Evolutionary conservation across 1,140 invertebrate genomes (phyloP), one percentile per base, ranked within the genome.

Genomic region (Camponotus pennsylvanicus): DNA sequence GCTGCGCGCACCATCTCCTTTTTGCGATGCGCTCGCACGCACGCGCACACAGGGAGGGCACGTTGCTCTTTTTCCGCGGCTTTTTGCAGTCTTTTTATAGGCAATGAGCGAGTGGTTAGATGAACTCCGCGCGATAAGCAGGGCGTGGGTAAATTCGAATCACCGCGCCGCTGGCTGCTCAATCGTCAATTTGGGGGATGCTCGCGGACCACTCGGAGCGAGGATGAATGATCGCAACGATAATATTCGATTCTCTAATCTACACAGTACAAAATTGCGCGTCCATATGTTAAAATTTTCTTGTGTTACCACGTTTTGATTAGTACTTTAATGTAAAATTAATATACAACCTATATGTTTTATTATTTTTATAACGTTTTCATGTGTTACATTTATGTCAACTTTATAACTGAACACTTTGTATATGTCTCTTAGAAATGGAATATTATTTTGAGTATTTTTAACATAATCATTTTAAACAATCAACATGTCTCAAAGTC

Each of bases 11-110:
- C 67, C 67, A 45, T 55, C 69, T 83, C 79, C 79, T 83, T 75
- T 83, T 83, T 75, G 55, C 55, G 79, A 42, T 83, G 79, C 79
- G 67, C 79, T 73, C 61, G 71, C 70, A 85, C 70, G 80, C 86
- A 70, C 63, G 70, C 77, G 86, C 66, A 55, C 78, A 66, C 37
- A 69, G 67, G 37, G 78, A 77, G 86, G 61, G 59, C 70, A 75
- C 69, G 63, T 83, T 83, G 42, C 85, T 83, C 70, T 88, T 83
- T 85, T 61, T 87, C 86, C 77, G 57, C 63, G 59, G 11, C 79
- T 87, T 88, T 88, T 88, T 85, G 87, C 86, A 67, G 76, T 89
- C 87, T 89, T 89, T 89, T 89, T 89, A 88, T 88, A 88, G 87
- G 87, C 86, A 63, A 87, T 80, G 57, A 88, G 79, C 87, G 86